phyloP scores from a whole-genome alignment of 2,797 vertebrate genomes.

The Thamnophis elegans region DNA sequence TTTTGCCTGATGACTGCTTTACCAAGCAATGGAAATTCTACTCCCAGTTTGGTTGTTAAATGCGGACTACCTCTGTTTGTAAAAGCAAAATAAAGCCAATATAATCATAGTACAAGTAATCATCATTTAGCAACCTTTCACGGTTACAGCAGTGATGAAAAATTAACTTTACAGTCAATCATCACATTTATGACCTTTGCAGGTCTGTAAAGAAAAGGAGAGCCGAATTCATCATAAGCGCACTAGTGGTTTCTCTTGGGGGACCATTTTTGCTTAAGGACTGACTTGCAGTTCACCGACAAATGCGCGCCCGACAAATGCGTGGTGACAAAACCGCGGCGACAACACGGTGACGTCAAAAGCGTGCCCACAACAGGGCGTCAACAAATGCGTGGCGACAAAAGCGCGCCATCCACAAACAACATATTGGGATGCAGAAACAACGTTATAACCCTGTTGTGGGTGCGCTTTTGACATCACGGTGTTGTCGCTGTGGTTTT shows the following conservation, averaged over 20 bases:
- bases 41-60: neutral
- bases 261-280: neutral
- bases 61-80: neutral
- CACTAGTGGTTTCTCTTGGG: neutral
- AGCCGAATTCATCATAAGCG: neutral
- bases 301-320: too few species aligned
- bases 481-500: too few species aligned
- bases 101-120: neutral
- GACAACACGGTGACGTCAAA: too few species aligned
- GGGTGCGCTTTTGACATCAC: too few species aligned
- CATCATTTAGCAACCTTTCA: neutral
- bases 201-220: neutral
- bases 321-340: too few species aligned
- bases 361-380: too few species aligned
- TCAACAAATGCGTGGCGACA: too few species aligned
- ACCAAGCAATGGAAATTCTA: neutral
- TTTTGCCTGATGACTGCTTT: neutral
- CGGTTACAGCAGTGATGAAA: neutral
- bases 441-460: too few species aligned
- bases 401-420: too few species aligned
- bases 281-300: too few species aligned
- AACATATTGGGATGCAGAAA: too few species aligned
- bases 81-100: neutral
- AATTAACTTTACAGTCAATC: neutral
- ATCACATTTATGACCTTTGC: neutral